Conservation (phyloP, 2,113 vertebrate genomes). For the Euleptes europaea region DNA sequence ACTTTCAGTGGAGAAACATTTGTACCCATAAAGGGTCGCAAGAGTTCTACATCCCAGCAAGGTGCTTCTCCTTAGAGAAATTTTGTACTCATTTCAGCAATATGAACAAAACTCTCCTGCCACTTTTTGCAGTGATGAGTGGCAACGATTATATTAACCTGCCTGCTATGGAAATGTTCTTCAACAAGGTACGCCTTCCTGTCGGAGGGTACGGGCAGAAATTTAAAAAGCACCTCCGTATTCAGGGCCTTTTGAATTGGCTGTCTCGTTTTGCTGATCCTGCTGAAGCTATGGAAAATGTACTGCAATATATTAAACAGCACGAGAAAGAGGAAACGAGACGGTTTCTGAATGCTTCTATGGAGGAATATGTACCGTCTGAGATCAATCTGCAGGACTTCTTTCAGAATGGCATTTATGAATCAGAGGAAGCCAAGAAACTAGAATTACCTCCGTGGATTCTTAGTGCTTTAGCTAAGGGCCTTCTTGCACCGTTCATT, state of each 20-base stretch:
- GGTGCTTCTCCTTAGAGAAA: constrained; percentile 72
- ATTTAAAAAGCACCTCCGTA: constrained; percentile 70
- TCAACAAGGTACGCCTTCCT: constrained; percentile 60
- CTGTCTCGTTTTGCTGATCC: constrained; percentile 77
- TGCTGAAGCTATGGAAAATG: constrained; percentile 71
- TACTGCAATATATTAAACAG: constrained; percentile 66
- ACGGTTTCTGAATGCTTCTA: constrained; percentile 69
- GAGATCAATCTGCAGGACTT: constrained; percentile 76
- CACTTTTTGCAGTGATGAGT: constrained; percentile 85
- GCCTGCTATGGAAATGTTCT: constrained; percentile 71
- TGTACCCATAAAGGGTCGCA: constrained; percentile 43
- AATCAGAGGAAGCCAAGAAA: constrained; percentile 47
- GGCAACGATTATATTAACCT: constrained; percentile 85
- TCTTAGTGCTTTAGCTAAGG: constrained; percentile 66
- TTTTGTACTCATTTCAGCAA: constrained; percentile 82
- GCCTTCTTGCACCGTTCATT: constrained; percentile 77
- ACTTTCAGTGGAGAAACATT: constrained; percentile 86
- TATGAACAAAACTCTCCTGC: constrained; percentile 78
- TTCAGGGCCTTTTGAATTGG: constrained; percentile 85
- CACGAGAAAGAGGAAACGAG: constrained; percentile 60
- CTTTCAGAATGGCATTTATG: constrained; percentile 69
- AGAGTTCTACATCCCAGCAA: constrained; percentile 79
- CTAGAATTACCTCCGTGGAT: constrained; percentile 79
- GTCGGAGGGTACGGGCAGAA: constrained; percentile 9
- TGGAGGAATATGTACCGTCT: constrained; percentile 84